Evolutionary conservation across 2,888 invertebrate species (phyloP).

Genomic region (Acronicta leporina): DNA sequence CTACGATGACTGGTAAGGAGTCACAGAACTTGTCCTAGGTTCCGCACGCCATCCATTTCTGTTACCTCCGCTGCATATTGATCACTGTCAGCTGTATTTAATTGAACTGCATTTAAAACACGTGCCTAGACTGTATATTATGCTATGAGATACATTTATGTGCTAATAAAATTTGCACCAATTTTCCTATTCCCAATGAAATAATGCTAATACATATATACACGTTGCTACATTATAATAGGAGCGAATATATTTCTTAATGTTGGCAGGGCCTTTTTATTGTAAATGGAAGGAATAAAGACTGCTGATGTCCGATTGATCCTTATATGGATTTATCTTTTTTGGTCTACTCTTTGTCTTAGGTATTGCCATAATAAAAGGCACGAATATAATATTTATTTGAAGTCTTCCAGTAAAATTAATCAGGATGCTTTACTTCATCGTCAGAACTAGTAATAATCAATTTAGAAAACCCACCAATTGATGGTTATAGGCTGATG

Average conservation of each 20-base stretch:
- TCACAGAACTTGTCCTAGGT: constrained; percentile 16
- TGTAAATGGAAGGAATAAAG: no score
- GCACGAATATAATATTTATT: no score
- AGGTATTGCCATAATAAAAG: no score
- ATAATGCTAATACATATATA: not conserved
- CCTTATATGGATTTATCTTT: no score
- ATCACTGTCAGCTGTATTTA: not conserved
- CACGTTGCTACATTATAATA: not conserved
- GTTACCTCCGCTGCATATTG: constrained; percentile 9
- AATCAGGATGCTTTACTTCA: no score
- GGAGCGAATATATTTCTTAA: not conserved
- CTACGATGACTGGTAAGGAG: constrained; percentile 54
- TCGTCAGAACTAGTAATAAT: no score
- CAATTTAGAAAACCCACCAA: no score
- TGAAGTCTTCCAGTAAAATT: no score
- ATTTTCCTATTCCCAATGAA: no score
- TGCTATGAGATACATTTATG: not conserved
- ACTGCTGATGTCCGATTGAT: no score
- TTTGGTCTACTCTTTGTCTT: no score
- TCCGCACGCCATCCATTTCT: constrained; percentile 10
- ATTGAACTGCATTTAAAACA: not conserved
- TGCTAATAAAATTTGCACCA: not conserved
- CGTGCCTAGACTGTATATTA: not conserved
- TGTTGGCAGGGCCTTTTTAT: not conserved
- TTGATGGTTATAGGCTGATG: no score